These are phyloP conservation scores for Alfaro cultratus DNA, from an alignment of 2,797 vertebrate genomes.

Conservation along the genomic window DNA sequence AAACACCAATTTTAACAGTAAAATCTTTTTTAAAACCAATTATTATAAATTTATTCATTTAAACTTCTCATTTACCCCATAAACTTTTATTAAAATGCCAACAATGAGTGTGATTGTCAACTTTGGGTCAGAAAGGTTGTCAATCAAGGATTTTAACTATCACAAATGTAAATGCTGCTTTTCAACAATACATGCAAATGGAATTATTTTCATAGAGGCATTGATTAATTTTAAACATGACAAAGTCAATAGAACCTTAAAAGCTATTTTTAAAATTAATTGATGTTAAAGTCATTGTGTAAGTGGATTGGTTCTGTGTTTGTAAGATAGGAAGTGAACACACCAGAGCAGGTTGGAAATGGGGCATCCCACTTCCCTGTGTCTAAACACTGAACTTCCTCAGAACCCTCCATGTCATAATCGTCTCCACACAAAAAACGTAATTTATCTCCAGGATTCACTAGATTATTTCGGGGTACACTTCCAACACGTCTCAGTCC, in stretches of 20 bases:
- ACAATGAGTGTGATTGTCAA: too few relatives aligned
- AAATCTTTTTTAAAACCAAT: too few relatives aligned
- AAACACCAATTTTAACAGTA: background rate
- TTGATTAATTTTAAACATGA: background rate
- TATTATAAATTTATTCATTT: too few relatives aligned
- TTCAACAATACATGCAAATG: too few relatives aligned
- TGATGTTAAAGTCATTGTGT: background rate
- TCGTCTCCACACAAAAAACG: background rate
- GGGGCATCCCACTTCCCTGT: background rate
- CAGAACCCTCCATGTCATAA: background rate
- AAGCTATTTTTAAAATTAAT: background rate
- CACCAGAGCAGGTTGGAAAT: slow-evolving; percentile 1
- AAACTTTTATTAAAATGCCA: too few relatives aligned
- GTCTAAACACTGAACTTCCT: background rate
- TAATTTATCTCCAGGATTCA: background rate
- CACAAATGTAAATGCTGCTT: too few relatives aligned
- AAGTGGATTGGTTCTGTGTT: background rate
- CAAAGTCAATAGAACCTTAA: background rate
- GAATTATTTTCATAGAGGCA: too few relatives aligned
- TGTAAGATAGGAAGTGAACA: background rate
- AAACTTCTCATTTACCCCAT: too few relatives aligned
- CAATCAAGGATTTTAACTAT: too few relatives aligned
- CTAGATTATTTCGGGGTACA: background rate
- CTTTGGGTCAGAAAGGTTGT: too few relatives aligned
- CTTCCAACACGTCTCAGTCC: background rate